Evolutionary conservation across 2,113 vertebrate genomes (phyloP).

Genomic region (Ictalurus punctatus): DNA sequence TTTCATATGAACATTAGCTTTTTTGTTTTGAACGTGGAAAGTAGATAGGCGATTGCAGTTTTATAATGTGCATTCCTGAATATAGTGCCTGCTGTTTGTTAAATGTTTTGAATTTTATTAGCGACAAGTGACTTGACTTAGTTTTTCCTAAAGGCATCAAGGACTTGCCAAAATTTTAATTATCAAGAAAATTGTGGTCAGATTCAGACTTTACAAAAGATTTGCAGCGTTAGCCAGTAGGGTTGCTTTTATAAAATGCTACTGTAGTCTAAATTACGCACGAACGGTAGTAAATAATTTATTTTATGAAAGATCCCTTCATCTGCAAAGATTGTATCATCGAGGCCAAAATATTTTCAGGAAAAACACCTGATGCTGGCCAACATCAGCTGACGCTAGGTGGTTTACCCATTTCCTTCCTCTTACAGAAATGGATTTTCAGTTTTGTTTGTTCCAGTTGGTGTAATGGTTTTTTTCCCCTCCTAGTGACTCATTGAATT

Average conservation of each 20-base stretch:
- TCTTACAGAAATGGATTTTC: background rate
- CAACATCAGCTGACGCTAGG: background rate
- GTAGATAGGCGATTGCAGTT: too few relatives aligned
- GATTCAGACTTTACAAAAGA: background rate
- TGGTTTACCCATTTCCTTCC: background rate
- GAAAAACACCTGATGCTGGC: background rate
- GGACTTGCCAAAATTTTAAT: background rate
- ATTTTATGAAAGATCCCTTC: background rate
- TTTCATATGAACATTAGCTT: too few relatives aligned
- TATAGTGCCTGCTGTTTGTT: too few relatives aligned
- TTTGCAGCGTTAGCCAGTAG: background rate
- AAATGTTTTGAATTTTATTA: background rate
- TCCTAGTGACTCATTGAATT: background rate
- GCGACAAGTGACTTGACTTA: background rate
- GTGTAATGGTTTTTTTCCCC: background rate
- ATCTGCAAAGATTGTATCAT: background rate
- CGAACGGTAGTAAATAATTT: background rate
- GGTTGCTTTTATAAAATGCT: background rate
- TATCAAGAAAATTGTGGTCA: background rate
- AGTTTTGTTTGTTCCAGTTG: background rate
- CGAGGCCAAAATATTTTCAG: background rate
- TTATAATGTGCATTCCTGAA: too few relatives aligned
- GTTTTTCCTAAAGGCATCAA: too few relatives aligned
- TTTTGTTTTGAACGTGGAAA: too few relatives aligned
- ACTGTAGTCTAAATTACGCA: background rate